Conservation (phyloP, 2,113 vertebrate genomes). For the Spea multiplicata region DNA sequence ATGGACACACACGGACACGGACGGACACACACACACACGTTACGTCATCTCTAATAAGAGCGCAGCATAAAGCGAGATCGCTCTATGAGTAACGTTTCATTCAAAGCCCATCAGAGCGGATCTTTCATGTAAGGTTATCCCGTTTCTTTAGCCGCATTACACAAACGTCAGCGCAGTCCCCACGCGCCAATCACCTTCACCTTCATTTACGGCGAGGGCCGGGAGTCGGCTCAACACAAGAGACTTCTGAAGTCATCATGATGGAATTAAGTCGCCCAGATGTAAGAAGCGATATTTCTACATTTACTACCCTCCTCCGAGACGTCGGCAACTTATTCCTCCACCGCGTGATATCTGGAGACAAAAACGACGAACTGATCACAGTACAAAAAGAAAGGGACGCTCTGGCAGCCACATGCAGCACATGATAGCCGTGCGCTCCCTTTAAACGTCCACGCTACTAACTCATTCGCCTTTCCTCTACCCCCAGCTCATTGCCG, state of each 20-base stretch:
- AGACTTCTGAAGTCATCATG: conserved; percentile 46
- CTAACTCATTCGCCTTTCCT: no score
- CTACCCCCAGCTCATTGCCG: no score
- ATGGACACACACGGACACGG: no score
- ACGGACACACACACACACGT: no score
- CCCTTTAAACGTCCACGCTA: no score
- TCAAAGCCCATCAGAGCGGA: conserved; percentile 12
- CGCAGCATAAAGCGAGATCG: background rate
- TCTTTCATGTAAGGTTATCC: conserved; percentile 25
- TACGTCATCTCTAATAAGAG: no score
- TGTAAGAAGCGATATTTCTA: conserved; percentile 47
- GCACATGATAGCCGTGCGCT: no score
- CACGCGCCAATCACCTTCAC: conserved; percentile 46
- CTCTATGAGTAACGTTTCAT: conserved; percentile 30
- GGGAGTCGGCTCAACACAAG: conserved; percentile 40
- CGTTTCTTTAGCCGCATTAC: conserved; percentile 46
- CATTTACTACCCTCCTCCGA: conserved; percentile 22
- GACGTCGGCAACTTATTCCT: conserved; percentile 8
- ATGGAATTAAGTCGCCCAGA: conserved; percentile 47
- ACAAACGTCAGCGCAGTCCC: conserved; percentile 46
- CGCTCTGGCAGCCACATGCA: no score
- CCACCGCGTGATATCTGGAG: background rate
- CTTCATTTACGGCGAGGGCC: conserved; percentile 42
- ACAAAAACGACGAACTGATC: no score
- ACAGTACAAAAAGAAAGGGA: no score